Evolutionary conservation across 2,888 invertebrate species (phyloP).

Genomic region (Cheilosia vernalis): DNA sequence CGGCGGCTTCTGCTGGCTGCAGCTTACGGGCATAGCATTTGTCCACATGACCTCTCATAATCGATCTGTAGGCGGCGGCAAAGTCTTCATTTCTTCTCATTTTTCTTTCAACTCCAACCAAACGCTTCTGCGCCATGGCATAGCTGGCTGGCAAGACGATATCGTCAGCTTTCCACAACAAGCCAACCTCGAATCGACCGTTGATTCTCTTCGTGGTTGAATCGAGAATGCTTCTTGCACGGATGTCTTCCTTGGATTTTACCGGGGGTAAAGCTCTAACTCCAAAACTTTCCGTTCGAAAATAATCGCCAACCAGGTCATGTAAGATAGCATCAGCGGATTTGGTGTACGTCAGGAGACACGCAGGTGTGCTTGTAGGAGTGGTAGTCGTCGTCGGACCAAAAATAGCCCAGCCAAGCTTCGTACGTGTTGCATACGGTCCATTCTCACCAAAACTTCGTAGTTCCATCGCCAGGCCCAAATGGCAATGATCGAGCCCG

Average conservation of each 20-base stretch:
- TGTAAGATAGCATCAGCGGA: constrained; percentile 4
- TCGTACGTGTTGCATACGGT: constrained; percentile 45
- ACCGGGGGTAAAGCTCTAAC: constrained; percentile 6
- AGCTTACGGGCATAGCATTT: constrained; percentile 3
- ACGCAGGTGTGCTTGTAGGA: not conserved
- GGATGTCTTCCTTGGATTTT: constrained; percentile 19
- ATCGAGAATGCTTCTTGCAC: constrained; percentile 12
- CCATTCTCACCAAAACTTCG: constrained; percentile 16
- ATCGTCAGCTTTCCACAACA: constrained; percentile 58
- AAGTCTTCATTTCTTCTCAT: constrained; percentile 56
- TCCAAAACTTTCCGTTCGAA: constrained; percentile 28
- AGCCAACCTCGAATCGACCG: constrained; percentile 48
- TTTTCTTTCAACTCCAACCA: constrained; percentile 60
- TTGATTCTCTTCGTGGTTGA: constrained; percentile 23
- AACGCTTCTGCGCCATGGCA: constrained; percentile 55
- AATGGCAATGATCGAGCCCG: constrained; percentile 60
- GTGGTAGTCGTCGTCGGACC: constrained; percentile 5
- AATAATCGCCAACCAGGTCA: constrained; percentile 14
- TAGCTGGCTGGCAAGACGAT: constrained; percentile 44
- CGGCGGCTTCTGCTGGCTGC: too few relatives aligned
- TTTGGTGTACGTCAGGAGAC: constrained; percentile 3
- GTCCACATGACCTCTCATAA: constrained; percentile 47
- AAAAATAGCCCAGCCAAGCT: constrained; percentile 46
- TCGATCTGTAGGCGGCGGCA: constrained; percentile 40
- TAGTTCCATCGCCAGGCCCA: constrained; percentile 44